Evolutionary conservation across 2,797 vertebrate genomes (phyloP).

Genomic region (Nyctibius grandis): DNA sequence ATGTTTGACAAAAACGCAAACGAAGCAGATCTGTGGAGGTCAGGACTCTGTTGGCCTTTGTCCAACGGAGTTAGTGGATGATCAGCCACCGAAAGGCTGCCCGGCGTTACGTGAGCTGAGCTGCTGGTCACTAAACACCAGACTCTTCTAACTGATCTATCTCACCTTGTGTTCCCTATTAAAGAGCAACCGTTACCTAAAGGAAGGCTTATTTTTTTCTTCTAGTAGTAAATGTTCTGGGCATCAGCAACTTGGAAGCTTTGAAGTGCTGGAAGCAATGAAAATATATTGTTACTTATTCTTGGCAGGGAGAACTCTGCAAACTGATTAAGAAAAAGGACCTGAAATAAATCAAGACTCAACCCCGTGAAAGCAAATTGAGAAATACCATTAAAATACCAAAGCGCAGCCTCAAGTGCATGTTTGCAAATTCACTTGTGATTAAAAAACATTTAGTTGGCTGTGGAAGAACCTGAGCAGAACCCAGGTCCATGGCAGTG

Average conservation of each 20-base stretch:
- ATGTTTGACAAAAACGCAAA: neutral
- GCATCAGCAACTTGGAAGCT: constrained; percentile 5
- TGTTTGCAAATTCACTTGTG: neutral
- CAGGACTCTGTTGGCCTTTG: neutral
- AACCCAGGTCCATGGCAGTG: rapidly evolving
- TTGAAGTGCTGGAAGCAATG: neutral
- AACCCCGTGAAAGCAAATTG: neutral
- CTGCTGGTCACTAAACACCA: neutral
- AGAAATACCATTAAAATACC: constrained; percentile 7
- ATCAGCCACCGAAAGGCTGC: neutral
- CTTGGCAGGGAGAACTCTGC: neutral
- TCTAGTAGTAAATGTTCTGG: constrained; percentile 25
- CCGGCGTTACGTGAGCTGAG: neutral
- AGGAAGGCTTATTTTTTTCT: constrained; percentile 20
- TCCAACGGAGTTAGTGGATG: neutral
- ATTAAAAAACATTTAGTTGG: neutral
- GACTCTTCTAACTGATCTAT: neutral
- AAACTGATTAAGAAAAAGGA: neutral
- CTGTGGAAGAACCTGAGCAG: neutral
- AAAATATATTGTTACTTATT: neutral
- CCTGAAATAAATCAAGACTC: neutral
- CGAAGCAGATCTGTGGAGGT: neutral
- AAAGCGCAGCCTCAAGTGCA: neutral
- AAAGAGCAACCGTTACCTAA: constrained; percentile 18
- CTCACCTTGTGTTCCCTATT: neutral